Evolutionary conservation across 2,113 vertebrate genomes (phyloP), one percentile per base, ranked within the genome.

Genomic region (Ardeotis arabs): DNA sequence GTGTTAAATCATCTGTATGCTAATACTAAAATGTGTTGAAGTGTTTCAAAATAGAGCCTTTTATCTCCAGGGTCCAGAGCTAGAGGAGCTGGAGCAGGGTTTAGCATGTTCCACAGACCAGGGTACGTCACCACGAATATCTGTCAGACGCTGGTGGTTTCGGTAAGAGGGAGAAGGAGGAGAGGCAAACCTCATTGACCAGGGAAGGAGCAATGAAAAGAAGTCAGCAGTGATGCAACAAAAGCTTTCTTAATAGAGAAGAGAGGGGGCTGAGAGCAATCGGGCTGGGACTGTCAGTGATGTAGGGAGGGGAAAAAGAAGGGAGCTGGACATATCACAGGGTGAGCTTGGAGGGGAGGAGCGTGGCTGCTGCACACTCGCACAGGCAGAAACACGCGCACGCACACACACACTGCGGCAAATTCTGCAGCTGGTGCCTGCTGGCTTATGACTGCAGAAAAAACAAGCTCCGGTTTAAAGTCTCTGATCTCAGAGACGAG

Each of bases 381-480:
- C 96, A 49, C 96, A 91, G 83, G 55, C 90, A 93, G 93, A 27
- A 84, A 68, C 96, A 82, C 96, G 4, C 67, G 8, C 41, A 4
- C 67, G 8, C 41, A 6, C 98, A 95, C 97, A 96, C 97, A 98
- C 98, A 98, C 98, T 98, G 98, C 98, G 98, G 98, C 98, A 98
- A 95, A 98, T 95, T 94, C 98, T 98, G 98, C 98, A 98, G 98
- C 98, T 98, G 96, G 94, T 95, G 95, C 94, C 97, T 97, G 93
- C 94, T 92, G 96, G 95, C 89, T 96, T 96, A 95, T 97, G 97
- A 95, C 98, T 98, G 98, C 98, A 72, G 98, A 98, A 92, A 95
- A 98, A 98, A 97, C 97, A 97, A 96, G 97, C 97, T 96, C 96
- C 6, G 27, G 41, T 95, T 97, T 91, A 96, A 94, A 92, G 89